Evolutionary conservation across 2,797 vertebrate species (phyloP), one percentile per base, ranked within the genome.

Genomic region (Onychomys arenicola): DNA sequence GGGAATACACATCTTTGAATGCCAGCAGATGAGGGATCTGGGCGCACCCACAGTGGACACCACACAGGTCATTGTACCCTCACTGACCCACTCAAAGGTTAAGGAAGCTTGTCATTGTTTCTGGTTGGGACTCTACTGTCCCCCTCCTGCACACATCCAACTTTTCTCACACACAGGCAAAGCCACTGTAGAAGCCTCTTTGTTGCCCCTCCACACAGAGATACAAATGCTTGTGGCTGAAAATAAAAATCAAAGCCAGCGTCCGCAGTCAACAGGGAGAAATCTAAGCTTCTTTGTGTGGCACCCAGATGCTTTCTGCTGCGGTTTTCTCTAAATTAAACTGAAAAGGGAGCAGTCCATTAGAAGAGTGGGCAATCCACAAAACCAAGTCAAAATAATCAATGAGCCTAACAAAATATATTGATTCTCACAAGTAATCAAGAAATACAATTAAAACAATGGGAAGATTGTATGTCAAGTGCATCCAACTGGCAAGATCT

Each of bases 361-460:
- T 52, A 90, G 59, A 76, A 52, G 77, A 92, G 32, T 5, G 92
- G 67, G 57, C 16, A 83, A 55, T 81, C 91, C 46, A 71, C 76
- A 92, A 80, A 90, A 88, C 49, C 27, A 76, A 90, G 46, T 29
- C 43, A 25, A 92, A 95, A 94, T 61, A 94, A 89, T 89, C 76
- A 49, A 89, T 87, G n/a, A 91, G 8, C 61, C 34, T 92, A 94
- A 91, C 40, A 93, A 91, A 97, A 97, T 65, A 89, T 49, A 65
- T 77, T 87, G 59, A 93, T 89, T 63, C 27, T 95, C 32, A 93
- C 37, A 91, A 88, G 46, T 67, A 92, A 93, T 87, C 82, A 87
- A 85, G 23, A 93, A 92, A 73, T 69, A 91, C 13, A 89, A 78
- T 83, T 86, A 89, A 89, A 96, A 89, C 29, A 89, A 73, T 46